phyloP scores from a whole-genome alignment of 2,797 vertebrate species.

The Sebastes vulpes region DNA sequence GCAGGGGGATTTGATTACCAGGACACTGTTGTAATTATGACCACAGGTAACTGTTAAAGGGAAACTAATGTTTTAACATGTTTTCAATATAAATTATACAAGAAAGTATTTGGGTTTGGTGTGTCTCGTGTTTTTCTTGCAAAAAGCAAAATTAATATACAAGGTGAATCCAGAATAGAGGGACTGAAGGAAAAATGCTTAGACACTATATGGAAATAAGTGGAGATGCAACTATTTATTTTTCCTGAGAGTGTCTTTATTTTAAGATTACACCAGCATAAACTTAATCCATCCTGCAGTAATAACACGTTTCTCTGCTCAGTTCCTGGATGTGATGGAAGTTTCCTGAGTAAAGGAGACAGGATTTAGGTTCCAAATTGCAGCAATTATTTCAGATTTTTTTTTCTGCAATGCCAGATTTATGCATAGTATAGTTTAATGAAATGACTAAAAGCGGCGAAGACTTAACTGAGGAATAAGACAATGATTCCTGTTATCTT shows the following conservation, averaged over 20 bases:
- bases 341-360: background rate
- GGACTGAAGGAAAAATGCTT: background rate
- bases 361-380: conserved; percentile 12
- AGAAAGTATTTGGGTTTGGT: conserved; percentile 38
- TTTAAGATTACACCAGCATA: background rate
- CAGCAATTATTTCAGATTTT: background rate
- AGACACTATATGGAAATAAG: background rate
- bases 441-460: background rate
- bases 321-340: background rate
- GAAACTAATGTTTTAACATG: conserved; percentile 81
- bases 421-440: background rate
- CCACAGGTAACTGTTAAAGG: conserved; percentile 78
- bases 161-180: background rate
- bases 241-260: background rate
- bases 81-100: conserved; percentile 89
- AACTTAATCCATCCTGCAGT: background rate
- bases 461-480: background rate
- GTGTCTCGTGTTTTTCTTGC: conserved; percentile 28
- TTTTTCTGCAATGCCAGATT: background rate
- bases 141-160: background rate
- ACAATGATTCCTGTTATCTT: too few species aligned
- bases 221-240: background rate
- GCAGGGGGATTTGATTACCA: conserved; percentile 41
- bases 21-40: conserved; percentile 76
- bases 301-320: background rate